These are phyloP conservation scores for Diglossa cyanea DNA, from an alignment of 2,797 vertebrate species.

Conservation along the genomic window DNA sequence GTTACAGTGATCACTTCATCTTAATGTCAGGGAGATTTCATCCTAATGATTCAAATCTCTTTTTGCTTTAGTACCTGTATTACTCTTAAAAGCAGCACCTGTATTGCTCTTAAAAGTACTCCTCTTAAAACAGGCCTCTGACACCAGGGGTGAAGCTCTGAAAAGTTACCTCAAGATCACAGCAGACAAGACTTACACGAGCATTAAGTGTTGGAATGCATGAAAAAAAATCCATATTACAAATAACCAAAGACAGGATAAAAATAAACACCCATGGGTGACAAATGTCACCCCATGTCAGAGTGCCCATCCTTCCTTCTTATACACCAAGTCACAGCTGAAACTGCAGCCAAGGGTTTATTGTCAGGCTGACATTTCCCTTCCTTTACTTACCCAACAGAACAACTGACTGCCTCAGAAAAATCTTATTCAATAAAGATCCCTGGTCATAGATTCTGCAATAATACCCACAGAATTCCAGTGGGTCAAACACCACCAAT, in stretches of 20 bases:
- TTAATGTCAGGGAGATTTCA: background rate
- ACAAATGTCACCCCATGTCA: background rate
- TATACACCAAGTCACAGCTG: background rate
- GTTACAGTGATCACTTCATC: background rate
- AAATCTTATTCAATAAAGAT: background rate
- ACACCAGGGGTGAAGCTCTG: slow-evolving; percentile 36
- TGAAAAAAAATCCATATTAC: slow-evolving; percentile 33
- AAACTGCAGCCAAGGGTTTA: background rate
- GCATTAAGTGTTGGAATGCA: slow-evolving; percentile 8
- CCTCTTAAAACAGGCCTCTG: slow-evolving; percentile 11
- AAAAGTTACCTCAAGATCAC: slow-evolving; percentile 37
- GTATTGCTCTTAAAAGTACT: background rate
- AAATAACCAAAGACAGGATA: slow-evolving; percentile 24
- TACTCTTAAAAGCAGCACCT: background rate
- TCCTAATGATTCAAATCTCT: background rate
- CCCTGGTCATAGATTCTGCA: background rate
- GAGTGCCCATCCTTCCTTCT: background rate
- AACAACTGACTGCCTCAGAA: background rate
- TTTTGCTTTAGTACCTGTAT: slow-evolving; percentile 26
- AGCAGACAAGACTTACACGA: background rate
- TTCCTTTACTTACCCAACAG: background rate
- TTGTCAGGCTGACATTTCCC: background rate
- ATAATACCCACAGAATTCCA: background rate
- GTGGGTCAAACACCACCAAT: background rate
- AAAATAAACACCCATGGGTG: background rate